phyloP scores from a whole-genome alignment of 2,888 invertebrate species.

The Eremobia ochroleuca region DNA sequence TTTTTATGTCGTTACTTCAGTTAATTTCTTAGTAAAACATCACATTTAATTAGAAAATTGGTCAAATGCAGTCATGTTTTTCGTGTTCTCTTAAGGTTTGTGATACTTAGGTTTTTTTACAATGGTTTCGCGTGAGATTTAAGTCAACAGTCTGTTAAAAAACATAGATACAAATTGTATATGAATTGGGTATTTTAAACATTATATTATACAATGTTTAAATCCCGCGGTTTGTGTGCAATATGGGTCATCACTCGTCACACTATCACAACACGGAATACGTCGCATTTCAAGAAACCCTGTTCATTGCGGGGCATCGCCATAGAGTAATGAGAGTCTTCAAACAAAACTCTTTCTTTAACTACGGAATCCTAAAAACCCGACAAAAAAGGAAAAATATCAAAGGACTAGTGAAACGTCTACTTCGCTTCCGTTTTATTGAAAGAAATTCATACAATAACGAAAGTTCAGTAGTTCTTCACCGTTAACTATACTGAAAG shows the following conservation, averaged over 20 bases:
- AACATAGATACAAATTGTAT: no score
- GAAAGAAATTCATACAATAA: conserved; percentile 7
- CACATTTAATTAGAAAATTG: background rate
- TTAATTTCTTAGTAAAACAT: conserved; percentile 10
- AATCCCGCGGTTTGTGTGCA: background rate
- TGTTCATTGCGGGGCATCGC: background rate
- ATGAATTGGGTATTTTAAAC: no score
- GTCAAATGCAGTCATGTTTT: background rate
- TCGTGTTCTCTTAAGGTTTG: background rate
- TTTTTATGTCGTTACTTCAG: conserved; percentile 1
- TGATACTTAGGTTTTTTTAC: background rate
- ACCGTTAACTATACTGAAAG: conserved; percentile 4
- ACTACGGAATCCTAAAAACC: background rate
- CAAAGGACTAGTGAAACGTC: conserved; percentile 7
- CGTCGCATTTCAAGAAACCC: background rate
- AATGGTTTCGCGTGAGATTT: background rate
- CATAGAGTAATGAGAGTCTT: background rate
- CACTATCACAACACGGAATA: background rate
- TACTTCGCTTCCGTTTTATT: conserved; percentile 11
- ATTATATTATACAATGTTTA: background rate
- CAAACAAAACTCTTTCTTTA: background rate
- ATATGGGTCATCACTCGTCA: no score
- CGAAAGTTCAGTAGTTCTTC: conserved; percentile 14
- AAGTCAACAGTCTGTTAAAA: background rate
- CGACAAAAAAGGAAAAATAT: conserved; percentile 4